Conservation (phyloP, 53 echinoderm and acorn worm species). For the Crossaster papposus region DNA sequence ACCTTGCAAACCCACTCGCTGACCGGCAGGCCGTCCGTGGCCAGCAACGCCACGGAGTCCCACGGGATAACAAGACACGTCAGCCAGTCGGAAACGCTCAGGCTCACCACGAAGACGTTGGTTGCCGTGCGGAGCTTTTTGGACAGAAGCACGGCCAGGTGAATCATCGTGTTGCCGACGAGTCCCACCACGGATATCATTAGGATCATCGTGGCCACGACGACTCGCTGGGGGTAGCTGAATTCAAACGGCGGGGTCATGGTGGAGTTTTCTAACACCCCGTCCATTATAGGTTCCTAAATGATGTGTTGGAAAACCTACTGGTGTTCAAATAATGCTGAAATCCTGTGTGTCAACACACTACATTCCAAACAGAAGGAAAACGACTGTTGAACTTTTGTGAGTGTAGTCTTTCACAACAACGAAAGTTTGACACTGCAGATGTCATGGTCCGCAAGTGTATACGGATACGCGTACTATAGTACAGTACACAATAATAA, state of each 20-base stretch:
- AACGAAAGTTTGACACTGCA: background rate
- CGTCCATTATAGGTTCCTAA: background rate
- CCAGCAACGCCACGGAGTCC: slow-evolving; percentile 57
- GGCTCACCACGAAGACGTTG: slow-evolving; percentile 92
- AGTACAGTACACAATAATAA: background rate
- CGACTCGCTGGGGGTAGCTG: slow-evolving; percentile 70
- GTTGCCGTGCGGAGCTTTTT: slow-evolving; percentile 79
- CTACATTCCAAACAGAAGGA: background rate
- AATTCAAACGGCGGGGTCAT: slow-evolving; percentile 54
- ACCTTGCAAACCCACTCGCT: slow-evolving; percentile 53
- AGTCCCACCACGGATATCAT: slow-evolving; percentile 69
- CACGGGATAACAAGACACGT: slow-evolving; percentile 49
- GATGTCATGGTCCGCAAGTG: background rate
- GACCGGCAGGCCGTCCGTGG: slow-evolving; percentile 44
- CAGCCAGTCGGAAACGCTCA: slow-evolving; percentile 68
- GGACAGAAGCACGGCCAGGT: slow-evolving; percentile 80
- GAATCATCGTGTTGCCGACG: slow-evolving; percentile 76
- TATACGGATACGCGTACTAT: background rate
- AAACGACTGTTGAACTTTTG: background rate
- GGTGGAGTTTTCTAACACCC: slow-evolving; percentile 11
- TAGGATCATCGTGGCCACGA: slow-evolving; percentile 77
- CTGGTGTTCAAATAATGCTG: background rate
- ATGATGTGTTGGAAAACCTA: background rate
- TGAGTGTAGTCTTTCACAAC: background rate
- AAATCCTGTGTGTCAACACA: background rate